Evolutionary conservation across 1,140 invertebrate genomes (phyloP), one percentile per base, ranked within the genome.

Genomic region (Drosophila neocordata): DNA sequence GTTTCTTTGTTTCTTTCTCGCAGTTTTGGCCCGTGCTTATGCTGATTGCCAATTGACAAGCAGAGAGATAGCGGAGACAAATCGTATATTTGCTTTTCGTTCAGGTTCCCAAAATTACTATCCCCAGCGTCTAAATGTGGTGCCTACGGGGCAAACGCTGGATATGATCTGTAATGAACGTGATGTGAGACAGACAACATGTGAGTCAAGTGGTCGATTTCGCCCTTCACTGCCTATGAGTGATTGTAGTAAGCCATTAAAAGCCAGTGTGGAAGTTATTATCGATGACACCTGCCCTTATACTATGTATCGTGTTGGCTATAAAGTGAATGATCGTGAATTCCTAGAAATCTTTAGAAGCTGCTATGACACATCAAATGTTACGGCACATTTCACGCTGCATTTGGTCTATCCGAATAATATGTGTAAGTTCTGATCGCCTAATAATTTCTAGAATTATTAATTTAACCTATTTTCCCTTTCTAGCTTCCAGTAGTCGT

Each of bases 271-370:
- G 20, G 44, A 60, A n/a, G 7, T 2, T 0, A 18, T 38, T n/a
- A 4, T 4, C 1, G 57, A 65, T 63, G 6, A 9, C 0, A 61
- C 34, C 12, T 79, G 76, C 11, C n/a, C n/a, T 0, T 27, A 27
- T n/a, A 34, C 18, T 2, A 64, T 56, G 62, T 64, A 64, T 9
- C 27, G 41, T 9, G 71, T 79, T 4, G 76, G 77, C 7, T 67
- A 64, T 20, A 31, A 51, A 11, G 31, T 73, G 1, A 56, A 20
- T 11, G 51, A 9, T 8, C 7, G n/a, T 0, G 8, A 3, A n/a
- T 70, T 75, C 27, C 34, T 79, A 9, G 77, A 79, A 35, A 22
- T 79, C 11, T 80, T 72, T 31, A 31, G 77, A 27, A 75, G 59
- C 9, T 79, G 76, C 27, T 80, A 52, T 18, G 41, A 79, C 18